These are phyloP conservation scores for Paratilapia polleni DNA, from an alignment of 2,113 vertebrate species.

Conservation along the genomic window DNA sequence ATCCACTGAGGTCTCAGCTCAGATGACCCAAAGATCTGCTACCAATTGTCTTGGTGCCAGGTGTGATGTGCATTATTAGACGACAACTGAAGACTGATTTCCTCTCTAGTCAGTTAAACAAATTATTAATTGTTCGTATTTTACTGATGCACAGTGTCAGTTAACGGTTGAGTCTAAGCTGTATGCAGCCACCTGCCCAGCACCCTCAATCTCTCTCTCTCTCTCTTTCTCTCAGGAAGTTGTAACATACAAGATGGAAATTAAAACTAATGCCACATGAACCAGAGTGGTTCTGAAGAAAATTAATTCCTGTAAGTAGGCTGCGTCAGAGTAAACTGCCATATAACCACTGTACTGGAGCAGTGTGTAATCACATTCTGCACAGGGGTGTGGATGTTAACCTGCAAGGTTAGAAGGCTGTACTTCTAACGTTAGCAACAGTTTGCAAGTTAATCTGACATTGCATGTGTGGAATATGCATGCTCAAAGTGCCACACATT, in stretches of 20 bases:
- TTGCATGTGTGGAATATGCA: rapidly evolving
- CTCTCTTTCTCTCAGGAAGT: not conserved
- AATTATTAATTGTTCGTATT: no score
- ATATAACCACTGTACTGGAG: not conserved
- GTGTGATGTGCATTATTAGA: not conserved
- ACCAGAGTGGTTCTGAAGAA: not conserved
- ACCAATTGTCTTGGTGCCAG: not conserved
- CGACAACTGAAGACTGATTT: not conserved
- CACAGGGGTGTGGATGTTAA: not conserved
- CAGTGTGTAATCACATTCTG: not conserved
- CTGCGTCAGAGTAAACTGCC: not conserved
- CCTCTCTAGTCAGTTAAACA: not conserved
- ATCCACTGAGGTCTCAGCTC: not conserved
- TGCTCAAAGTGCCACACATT: not conserved
- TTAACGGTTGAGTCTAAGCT: no score
- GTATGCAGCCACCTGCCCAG: no score
- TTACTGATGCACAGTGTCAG: not conserved
- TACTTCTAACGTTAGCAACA: not conserved
- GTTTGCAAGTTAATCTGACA: not conserved
- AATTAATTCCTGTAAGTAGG: not conserved
- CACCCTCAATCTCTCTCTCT: no score
- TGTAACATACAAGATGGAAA: not conserved
- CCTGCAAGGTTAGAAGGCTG: not conserved
- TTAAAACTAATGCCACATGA: not conserved
- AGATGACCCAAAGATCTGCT: not conserved